Conservation (phyloP, 2,888 invertebrate genomes). For the Arge pagana region DNA sequence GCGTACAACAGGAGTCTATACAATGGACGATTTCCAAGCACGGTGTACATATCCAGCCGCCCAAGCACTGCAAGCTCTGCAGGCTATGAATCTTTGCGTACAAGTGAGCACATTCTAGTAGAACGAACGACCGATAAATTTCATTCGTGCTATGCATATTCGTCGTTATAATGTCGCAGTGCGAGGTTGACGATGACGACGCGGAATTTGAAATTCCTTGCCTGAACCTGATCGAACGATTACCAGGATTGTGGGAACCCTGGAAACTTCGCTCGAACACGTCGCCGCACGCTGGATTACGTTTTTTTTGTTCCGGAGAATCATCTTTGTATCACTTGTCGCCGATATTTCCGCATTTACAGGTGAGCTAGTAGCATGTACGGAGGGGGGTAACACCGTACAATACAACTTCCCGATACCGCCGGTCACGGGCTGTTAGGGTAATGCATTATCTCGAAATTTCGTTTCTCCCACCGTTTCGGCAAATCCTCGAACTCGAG, state of each 20-base stretch:
- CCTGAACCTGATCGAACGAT: conserved; percentile 68
- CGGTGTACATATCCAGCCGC: conserved; percentile 72
- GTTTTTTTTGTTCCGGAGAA: conserved; percentile 64
- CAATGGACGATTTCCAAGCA: conserved; percentile 74
- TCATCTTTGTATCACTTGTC: conserved; percentile 66
- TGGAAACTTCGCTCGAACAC: conserved; percentile 59
- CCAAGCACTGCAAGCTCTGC: conserved; percentile 70
- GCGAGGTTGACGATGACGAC: conserved; percentile 70
- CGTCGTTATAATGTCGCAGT: conserved; percentile 54
- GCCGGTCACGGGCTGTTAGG: too few species aligned
- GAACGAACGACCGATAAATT: neutral
- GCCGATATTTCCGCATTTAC: conserved; percentile 72
- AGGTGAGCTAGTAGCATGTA: too few species aligned
- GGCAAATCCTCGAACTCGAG: neutral
- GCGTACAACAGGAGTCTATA: conserved; percentile 71
- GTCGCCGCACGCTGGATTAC: conserved; percentile 68
- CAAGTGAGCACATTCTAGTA: conserved; percentile 53
- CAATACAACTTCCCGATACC: neutral
- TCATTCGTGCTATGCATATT: neutral
- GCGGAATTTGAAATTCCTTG: conserved; percentile 78
- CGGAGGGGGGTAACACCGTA: neutral
- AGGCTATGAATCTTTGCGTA: conserved; percentile 73
- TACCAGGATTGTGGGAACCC: conserved; percentile 71
- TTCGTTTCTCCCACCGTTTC: too few species aligned
- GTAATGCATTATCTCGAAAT: too few species aligned